phyloP scores from a whole-genome alignment of 1,140 invertebrate species.

The Sipha flava region DNA sequence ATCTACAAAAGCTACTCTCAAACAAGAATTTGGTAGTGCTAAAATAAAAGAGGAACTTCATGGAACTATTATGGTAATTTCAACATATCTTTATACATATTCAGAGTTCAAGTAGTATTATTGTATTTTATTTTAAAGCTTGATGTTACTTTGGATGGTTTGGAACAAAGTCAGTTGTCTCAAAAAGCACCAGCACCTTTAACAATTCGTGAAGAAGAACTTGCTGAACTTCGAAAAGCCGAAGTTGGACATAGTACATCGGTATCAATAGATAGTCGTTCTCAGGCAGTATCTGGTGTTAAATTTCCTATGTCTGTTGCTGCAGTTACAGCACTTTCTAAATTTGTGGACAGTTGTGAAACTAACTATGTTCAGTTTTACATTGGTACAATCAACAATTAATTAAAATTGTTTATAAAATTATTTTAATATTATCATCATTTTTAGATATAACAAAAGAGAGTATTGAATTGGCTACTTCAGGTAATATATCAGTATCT shows the following conservation, averaged over 20 bases:
- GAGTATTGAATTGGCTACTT: slow-evolving; percentile 35
- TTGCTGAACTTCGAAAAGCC: slow-evolving; percentile 66
- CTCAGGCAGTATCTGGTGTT: slow-evolving; percentile 85
- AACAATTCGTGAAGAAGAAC: slow-evolving; percentile 80
- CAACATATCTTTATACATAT: too few relatives aligned
- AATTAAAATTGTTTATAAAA: not conserved
- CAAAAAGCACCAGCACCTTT: slow-evolving; percentile 76
- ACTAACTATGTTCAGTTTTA: slow-evolving; percentile 64
- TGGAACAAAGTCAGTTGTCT: slow-evolving; percentile 66
- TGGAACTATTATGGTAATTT: slow-evolving; percentile 59
- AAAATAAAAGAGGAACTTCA: slow-evolving; percentile 89
- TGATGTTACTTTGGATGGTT: slow-evolving; percentile 74
- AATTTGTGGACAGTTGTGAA: slow-evolving; percentile 45
- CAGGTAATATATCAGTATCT: slow-evolving; percentile 28
- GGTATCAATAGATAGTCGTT: slow-evolving; percentile 72
- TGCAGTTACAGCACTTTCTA: slow-evolving; percentile 52
- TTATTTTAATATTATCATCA: not conserved
- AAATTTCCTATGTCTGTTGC: slow-evolving; percentile 68
- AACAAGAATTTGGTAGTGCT: slow-evolving; percentile 86
- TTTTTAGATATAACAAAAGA: slow-evolving; percentile 37
- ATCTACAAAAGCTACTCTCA: slow-evolving; percentile 94
- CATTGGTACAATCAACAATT: slow-evolving; percentile 49
- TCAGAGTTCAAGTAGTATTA: not conserved
- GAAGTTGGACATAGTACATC: slow-evolving; percentile 45
- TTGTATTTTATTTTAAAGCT: slow-evolving; percentile 48